phyloP scores from a whole-genome alignment of 2,797 vertebrate genomes.

The Macropus fuliginosus region DNA sequence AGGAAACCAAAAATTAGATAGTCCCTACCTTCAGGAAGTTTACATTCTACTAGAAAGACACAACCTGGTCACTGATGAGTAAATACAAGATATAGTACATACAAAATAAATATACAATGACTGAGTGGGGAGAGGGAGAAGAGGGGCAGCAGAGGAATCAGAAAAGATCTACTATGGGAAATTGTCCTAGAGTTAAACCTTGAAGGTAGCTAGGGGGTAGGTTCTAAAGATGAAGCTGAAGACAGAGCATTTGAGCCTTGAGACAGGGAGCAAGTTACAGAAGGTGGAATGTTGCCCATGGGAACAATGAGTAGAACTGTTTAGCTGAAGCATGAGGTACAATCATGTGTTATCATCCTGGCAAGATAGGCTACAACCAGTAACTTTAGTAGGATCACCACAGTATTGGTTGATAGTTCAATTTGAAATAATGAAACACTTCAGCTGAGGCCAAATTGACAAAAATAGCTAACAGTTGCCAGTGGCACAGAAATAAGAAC shows the following conservation, averaged over 20 bases:
- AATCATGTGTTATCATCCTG: background rate
- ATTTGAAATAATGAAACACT: background rate
- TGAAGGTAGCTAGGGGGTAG: background rate
- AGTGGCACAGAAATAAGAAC: background rate
- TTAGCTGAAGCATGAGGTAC: background rate
- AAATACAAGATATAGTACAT: background rate
- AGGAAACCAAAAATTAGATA: background rate
- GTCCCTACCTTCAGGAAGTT: background rate
- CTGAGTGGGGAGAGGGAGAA: background rate
- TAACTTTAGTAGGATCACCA: background rate
- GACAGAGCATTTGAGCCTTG: background rate
- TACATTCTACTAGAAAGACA: background rate
- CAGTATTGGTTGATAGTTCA: background rate
- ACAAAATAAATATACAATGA: background rate
- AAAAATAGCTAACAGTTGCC: background rate
- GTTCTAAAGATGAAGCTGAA: background rate
- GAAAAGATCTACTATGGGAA: background rate
- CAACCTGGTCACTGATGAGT: background rate
- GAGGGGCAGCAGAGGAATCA: background rate
- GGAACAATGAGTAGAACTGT: background rate
- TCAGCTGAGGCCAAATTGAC: background rate
- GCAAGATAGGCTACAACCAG: background rate
- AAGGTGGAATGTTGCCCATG: background rate
- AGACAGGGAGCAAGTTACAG: background rate
- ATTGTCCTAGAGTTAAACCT: background rate